Conservation (phyloP, 1,140 invertebrate species). For the Leptestheria dahalacensis region DNA sequence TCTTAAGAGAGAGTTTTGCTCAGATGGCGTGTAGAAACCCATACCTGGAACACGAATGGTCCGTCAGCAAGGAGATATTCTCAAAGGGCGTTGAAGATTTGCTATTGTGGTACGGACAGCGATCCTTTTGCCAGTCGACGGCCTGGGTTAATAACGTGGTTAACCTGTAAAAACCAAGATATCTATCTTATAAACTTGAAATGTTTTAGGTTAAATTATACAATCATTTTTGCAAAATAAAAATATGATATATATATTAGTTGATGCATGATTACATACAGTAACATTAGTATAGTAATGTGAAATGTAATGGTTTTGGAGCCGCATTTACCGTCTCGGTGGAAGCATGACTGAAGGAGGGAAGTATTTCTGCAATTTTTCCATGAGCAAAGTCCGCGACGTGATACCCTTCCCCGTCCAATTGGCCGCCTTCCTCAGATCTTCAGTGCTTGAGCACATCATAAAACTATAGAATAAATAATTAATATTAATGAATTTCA, state of each 20-base stretch:
- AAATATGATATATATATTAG: no score
- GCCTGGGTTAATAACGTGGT: constrained; percentile 77
- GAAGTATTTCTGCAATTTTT: constrained; percentile 75
- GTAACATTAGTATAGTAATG: no score
- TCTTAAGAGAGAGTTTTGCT: neutral
- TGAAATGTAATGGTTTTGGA: no score
- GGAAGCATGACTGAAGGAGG: constrained; percentile 91
- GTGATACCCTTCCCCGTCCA: constrained; percentile 70
- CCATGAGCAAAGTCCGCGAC: constrained; percentile 66
- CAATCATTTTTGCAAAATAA: neutral
- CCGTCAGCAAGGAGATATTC: constrained; percentile 64
- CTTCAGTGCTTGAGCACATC: constrained; percentile 66
- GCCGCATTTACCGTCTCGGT: constrained; percentile 61
- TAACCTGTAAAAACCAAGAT: constrained; percentile 34
- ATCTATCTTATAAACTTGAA: neutral
- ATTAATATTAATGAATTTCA: no score
- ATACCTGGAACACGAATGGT: constrained; percentile 60
- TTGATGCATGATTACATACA: no score
- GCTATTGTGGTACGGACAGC: constrained; percentile 66
- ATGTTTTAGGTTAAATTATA: neutral
- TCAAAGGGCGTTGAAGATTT: constrained; percentile 40
- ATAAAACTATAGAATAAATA: constrained; percentile 55
- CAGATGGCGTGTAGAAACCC: neutral
- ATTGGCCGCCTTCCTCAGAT: constrained; percentile 39
- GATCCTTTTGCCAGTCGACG: constrained; percentile 74